A percentile compares a stretch with the other conserved stretches of the same genome.
These are phyloP conservation scores for Pseudorectes ferrugineus DNA, from an alignment of 2,113 vertebrate species.

Conservation along the genomic window DNA sequence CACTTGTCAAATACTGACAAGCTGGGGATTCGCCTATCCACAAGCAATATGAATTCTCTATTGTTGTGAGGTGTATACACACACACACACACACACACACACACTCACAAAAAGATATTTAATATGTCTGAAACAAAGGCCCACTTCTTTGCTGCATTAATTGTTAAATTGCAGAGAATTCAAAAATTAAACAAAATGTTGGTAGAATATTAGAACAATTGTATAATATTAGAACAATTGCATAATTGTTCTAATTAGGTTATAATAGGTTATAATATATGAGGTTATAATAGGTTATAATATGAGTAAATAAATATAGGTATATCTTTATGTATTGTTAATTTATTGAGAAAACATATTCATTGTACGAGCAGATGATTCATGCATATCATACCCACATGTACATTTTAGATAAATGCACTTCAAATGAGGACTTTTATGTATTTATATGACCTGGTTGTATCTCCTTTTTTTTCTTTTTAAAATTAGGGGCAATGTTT, in stretches of 20 bases:
- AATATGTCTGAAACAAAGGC: background rate
- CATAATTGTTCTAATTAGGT: background rate
- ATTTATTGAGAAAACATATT: background rate
- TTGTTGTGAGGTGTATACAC: background rate
- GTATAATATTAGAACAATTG: background rate
- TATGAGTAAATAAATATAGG: background rate
- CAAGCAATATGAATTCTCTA: constrained; percentile 24
- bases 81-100: accelerated
- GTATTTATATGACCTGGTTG: background rate
- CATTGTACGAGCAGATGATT: background rate
- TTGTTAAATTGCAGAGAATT: background rate
- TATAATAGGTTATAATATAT: background rate
- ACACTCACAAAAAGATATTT: background rate
- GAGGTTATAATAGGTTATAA: too few relatives aligned
- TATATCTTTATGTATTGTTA: background rate
- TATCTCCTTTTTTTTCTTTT: background rate
- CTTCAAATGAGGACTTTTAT: background rate
- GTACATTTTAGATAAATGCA: background rate
- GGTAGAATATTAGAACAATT: background rate
- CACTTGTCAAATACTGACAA: constrained; percentile 31
- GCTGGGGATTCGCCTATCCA: background rate
- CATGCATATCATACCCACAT: background rate
- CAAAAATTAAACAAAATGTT: background rate
- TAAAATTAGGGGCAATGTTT: accelerated
- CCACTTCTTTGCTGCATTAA: background rate